Conservation (phyloP, 1,140 invertebrate genomes). For the Drosophila biarmipes region DNA sequence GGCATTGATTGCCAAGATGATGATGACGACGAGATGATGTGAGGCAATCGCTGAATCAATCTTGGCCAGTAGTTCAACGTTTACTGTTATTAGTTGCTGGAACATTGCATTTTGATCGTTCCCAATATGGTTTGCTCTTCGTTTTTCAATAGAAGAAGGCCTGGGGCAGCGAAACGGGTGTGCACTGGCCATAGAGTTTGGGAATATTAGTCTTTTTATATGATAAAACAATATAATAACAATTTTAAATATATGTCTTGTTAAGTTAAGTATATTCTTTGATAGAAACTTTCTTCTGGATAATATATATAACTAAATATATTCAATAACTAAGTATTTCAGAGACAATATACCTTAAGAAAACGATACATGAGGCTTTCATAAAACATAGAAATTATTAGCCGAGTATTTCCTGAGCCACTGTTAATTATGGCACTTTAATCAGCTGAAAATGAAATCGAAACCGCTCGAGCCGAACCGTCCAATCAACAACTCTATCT, state of each 20-base stretch:
- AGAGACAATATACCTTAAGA: neutral
- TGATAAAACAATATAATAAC: neutral
- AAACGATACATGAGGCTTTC: neutral
- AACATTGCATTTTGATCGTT: constrained; percentile 46
- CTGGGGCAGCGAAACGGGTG: constrained; percentile 1
- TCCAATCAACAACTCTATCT: constrained; percentile 48
- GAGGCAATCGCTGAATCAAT: constrained; percentile 72
- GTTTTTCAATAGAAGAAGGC: neutral
- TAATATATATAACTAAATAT: neutral
- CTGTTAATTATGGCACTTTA: constrained; percentile 17
- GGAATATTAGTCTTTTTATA: neutral
- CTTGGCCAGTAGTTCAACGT: constrained; percentile 74
- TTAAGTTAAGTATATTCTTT: no score
- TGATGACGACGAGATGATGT: constrained; percentile 60
- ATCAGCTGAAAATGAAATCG: constrained; percentile 43
- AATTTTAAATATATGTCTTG: no score
- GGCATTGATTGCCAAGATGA: constrained; percentile 55
- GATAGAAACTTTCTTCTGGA: neutral
- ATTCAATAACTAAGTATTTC: neutral
- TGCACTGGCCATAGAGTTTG: neutral
- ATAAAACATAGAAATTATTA: neutral
- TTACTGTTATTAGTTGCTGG: constrained; percentile 69
- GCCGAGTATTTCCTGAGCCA: neutral
- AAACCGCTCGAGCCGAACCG: constrained; percentile 32
- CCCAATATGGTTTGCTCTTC: constrained; percentile 25